A percentile compares a stretch with the other conserved stretches of the same genome.
These are phyloP conservation scores for Dryas iulia DNA, from an alignment of 1,140 invertebrate species.

Conservation along the genomic window DNA sequence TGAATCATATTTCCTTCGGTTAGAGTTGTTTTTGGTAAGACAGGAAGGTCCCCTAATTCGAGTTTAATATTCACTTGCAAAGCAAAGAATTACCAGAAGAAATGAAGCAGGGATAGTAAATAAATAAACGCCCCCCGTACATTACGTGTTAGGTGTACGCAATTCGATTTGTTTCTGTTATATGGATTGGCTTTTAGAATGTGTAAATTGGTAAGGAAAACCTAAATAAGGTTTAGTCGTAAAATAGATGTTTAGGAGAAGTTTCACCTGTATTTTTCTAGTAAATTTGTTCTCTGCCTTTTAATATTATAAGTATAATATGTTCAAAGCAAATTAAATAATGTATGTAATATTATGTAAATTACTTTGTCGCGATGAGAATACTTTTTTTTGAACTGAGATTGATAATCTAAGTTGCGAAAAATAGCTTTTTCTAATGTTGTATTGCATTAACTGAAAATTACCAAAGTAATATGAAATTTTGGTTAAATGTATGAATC, in stretches of 20 bases:
- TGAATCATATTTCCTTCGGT: not conserved
- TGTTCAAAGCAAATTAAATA: too few species aligned
- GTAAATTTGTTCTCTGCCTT: not conserved
- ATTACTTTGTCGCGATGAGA: too few species aligned
- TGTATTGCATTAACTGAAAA: too few species aligned
- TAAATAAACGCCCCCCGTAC: conserved; percentile 63
- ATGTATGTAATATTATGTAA: too few species aligned
- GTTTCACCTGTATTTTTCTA: not conserved
- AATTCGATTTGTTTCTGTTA: conserved; percentile 67
- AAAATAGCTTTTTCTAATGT: too few species aligned
- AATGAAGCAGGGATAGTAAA: conserved; percentile 69
- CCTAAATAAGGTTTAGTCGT: conserved; percentile 8
- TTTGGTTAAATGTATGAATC: too few species aligned
- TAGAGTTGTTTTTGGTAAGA: conserved; percentile 37
- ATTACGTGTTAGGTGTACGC: conserved; percentile 67
- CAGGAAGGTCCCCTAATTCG: conserved; percentile 49
- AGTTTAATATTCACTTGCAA: conserved; percentile 76
- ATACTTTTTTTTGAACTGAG: too few species aligned
- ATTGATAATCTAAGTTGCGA: too few species aligned
- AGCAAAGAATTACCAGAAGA: conserved; percentile 73
- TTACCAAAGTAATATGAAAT: too few species aligned
- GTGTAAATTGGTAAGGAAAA: conserved; percentile 46
- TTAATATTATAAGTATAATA: too few species aligned
- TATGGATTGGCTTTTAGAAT: conserved; percentile 53
- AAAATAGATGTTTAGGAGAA: not conserved